These are phyloP conservation scores for Echeneis naucrates DNA, from an alignment of 2,797 vertebrate genomes.

Conservation along the genomic window DNA sequence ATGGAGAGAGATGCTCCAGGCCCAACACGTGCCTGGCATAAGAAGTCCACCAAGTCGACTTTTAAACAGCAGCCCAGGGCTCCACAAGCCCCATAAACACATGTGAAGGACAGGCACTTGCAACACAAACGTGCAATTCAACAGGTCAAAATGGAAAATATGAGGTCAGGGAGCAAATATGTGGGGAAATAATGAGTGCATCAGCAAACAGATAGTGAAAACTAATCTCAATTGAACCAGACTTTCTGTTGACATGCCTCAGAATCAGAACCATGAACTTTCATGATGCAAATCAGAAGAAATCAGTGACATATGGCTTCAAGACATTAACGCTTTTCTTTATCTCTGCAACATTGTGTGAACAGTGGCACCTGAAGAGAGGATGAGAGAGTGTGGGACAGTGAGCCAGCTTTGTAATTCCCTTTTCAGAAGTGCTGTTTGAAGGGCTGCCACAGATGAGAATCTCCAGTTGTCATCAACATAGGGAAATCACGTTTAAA, in stretches of 20 bases:
- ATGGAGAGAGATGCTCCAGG: slow-evolving; percentile 67
- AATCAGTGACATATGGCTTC: slow-evolving; percentile 35
- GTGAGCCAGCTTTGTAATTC: slow-evolving; percentile 39
- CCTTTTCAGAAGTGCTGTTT: slow-evolving; percentile 2
- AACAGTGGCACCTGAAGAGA: slow-evolving; percentile 23
- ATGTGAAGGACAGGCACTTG: slow-evolving; percentile 53
- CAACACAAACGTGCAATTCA: slow-evolving; percentile 65
- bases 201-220: slow-evolving; percentile 35
- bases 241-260: slow-evolving; percentile 50
- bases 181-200: slow-evolving; percentile 46
- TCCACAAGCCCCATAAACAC: slow-evolving; percentile 68
- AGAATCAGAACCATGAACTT: slow-evolving; percentile 58
- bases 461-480: slow-evolving; percentile 10
- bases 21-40: slow-evolving; percentile 73
- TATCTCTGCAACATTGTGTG: slow-evolving; percentile 8
- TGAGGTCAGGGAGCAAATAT: slow-evolving; percentile 74
- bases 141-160: slow-evolving; percentile 75
- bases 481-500: slow-evolving; percentile 5
- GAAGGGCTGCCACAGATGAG: slow-evolving; percentile 8
- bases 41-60: slow-evolving; percentile 52
- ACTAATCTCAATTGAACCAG: slow-evolving; percentile 45
- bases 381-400: slow-evolving; percentile 29
- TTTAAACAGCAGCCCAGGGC: slow-evolving; percentile 70
- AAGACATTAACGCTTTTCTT: slow-evolving; percentile 19
- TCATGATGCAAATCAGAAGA: slow-evolving; percentile 42